Conservation (phyloP, 2,113 vertebrate genomes). For the Oreochromis aureus region DNA sequence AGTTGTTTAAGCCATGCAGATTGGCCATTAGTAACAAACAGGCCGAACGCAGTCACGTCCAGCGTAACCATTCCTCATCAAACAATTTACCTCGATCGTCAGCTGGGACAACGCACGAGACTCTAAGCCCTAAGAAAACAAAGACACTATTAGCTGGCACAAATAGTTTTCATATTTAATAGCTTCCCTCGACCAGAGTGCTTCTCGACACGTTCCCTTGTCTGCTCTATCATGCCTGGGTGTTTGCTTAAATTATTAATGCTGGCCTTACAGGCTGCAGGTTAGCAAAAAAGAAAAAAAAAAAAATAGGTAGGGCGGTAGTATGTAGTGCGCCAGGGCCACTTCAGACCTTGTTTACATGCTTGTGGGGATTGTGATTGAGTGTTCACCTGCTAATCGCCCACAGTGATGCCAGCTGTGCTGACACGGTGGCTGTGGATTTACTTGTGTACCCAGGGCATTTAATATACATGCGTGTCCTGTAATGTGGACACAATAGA, state of each 20-base stretch:
- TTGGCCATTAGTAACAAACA: background rate
- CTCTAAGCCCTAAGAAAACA: conserved; percentile 35
- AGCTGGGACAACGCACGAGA: background rate
- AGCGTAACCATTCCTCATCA: conserved; percentile 5
- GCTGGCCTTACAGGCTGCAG: conserved; percentile 32
- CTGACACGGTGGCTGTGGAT: conserved; percentile 21
- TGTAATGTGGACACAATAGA: conserved; percentile 8
- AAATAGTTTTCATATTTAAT: conserved; percentile 73
- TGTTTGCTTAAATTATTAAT: conserved; percentile 70
- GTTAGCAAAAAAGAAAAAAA: conserved; percentile 30
- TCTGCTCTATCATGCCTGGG: conserved; percentile 61
- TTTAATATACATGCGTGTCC: conserved; percentile 17
- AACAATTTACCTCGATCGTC: conserved; percentile 16
- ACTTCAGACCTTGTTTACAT: conserved; percentile 56
- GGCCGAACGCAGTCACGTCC: background rate
- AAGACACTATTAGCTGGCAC: conserved; percentile 50
- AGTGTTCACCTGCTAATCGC: conserved; percentile 34
- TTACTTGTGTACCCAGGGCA: background rate
- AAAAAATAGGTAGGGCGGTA: background rate
- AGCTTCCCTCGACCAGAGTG: conserved; percentile 43
- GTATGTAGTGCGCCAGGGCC: background rate
- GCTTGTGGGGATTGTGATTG: conserved; percentile 44
- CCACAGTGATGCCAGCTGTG: conserved; percentile 14
- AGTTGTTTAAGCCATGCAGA: conserved; percentile 8
- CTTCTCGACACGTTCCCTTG: conserved; percentile 21